These are phyloP conservation scores for Homalodisca vitripennis DNA, from an alignment of 1,140 invertebrate genomes.

Conservation along the genomic window DNA sequence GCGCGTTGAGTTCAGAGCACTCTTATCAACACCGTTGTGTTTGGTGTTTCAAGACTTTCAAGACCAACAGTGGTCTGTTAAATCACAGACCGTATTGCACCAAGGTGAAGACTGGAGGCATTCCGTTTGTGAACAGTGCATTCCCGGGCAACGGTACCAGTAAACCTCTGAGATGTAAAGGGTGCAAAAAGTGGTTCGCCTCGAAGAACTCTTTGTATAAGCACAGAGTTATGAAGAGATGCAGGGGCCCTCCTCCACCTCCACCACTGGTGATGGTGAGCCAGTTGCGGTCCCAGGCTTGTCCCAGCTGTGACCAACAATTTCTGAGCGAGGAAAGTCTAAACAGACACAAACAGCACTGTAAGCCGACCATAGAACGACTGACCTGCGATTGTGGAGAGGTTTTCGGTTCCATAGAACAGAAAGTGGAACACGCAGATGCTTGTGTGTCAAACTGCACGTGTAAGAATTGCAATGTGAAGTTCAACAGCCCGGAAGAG, in stretches of 20 bases:
- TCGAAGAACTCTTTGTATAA: constrained; percentile 16
- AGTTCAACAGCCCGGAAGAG: constrained; percentile 13
- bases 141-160: not conserved
- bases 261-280: not conserved
- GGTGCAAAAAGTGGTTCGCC: constrained; percentile 19
- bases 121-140: not conserved
- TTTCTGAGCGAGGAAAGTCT: constrained; percentile 13
- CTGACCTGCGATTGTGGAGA: constrained; percentile 17
- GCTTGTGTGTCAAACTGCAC: not conserved
- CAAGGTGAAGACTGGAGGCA: not conserved
- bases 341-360: constrained; percentile 7
- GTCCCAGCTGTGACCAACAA: constrained; percentile 16
- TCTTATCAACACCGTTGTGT: not conserved
- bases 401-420: constrained; percentile 13
- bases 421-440: not conserved
- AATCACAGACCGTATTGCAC: constrained; percentile 6
- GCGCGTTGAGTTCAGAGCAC: not conserved
- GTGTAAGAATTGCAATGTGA: constrained; percentile 1
- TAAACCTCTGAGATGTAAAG: constrained; percentile 23
- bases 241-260: not conserved
- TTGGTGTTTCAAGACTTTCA: not conserved
- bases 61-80: not conserved
- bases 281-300: not conserved
- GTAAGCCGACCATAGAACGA: constrained; percentile 5
- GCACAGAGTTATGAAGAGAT: constrained; percentile 7